A percentile compares a stretch with the other conserved stretches of the same genome.
These are phyloP conservation scores for Pseudomyrmex flavicornis DNA, from an alignment of 1,140 invertebrate species.

Conservation along the genomic window DNA sequence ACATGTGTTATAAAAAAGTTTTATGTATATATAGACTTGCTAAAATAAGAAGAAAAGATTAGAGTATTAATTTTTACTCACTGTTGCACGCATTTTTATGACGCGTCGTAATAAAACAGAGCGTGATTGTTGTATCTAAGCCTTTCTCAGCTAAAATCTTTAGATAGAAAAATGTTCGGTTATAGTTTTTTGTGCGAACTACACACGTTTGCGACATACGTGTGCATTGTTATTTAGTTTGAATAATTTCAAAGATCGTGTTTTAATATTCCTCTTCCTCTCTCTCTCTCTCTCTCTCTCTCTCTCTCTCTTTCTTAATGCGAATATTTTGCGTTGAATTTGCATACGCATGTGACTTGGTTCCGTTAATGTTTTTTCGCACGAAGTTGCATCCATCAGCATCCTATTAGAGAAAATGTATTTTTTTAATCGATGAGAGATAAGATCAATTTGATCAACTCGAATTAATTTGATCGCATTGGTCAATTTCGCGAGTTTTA, in stretches of 20 bases:
- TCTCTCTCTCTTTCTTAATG: background rate
- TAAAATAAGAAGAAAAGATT: background rate
- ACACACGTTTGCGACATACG: conserved; percentile 14
- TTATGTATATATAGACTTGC: background rate
- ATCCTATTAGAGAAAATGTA: too few relatives aligned
- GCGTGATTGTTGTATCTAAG: too few relatives aligned
- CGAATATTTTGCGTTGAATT: background rate
- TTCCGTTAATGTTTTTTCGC: too few relatives aligned
- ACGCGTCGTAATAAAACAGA: background rate
- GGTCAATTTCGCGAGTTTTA: too few relatives aligned
- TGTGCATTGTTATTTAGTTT: conserved; percentile 9
- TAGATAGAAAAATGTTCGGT: conserved; percentile 4
- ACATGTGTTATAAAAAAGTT: too few relatives aligned
- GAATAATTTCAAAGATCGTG: background rate
- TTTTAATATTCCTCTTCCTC: too few relatives aligned
- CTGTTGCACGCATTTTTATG: conserved; percentile 28
- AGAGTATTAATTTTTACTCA: background rate
- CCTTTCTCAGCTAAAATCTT: background rate
- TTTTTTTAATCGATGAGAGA: too few relatives aligned
- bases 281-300: too few relatives aligned
- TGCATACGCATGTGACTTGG: background rate
- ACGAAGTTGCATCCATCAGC: too few relatives aligned
- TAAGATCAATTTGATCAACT: too few relatives aligned
- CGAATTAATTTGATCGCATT: too few relatives aligned
- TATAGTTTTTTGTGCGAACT: background rate